phyloP scores from a whole-genome alignment of 2,113 vertebrate species.

The Stercorarius parasiticus region DNA sequence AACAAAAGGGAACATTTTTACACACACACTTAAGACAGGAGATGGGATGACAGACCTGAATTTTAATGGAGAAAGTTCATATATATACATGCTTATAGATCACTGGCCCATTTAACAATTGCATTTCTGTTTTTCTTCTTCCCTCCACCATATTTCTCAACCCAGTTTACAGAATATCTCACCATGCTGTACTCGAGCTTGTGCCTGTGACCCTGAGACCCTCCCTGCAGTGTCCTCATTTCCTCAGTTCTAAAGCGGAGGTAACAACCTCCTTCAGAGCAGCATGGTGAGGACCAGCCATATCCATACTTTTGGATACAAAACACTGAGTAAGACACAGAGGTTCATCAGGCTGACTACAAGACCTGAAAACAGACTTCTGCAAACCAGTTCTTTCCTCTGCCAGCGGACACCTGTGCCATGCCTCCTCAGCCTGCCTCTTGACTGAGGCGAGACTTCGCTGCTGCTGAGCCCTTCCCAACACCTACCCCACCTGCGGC shows the following conservation, averaged over 20 bases:
- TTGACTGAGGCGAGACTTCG: accelerated
- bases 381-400: background rate
- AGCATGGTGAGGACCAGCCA: background rate
- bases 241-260: background rate
- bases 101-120: background rate
- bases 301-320: background rate
- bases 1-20: background rate
- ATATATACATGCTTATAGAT: background rate
- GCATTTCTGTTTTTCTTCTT: background rate
- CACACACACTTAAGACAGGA: background rate
- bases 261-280: background rate
- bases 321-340: background rate
- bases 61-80: background rate
- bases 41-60: background rate
- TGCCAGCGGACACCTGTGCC: background rate
- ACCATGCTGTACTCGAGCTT: background rate
- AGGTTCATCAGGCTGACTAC: background rate
- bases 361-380: background rate
- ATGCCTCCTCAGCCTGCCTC: background rate
- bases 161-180: background rate
- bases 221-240: background rate
- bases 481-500: background rate
- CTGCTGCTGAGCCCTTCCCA: background rate
- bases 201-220: background rate
- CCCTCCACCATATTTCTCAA: background rate